Conservation (phyloP, 2,113 vertebrate genomes). For the Tychaedon coryphoeus region DNA sequence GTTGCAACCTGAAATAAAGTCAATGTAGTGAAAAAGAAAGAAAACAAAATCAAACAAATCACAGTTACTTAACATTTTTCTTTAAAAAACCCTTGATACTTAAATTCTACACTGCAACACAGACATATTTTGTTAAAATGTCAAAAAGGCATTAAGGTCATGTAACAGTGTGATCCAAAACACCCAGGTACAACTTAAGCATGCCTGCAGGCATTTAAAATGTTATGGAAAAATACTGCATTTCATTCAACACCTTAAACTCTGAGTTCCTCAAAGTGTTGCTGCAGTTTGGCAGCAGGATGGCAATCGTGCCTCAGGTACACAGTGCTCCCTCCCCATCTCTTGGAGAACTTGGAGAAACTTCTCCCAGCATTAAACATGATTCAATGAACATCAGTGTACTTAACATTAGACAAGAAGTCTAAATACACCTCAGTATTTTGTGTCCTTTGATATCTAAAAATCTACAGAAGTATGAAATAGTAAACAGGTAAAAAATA, state of each 20-base stretch:
- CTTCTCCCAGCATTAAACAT: conserved; percentile 4
- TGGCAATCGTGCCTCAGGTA: conserved; percentile 29
- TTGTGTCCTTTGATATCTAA: background rate
- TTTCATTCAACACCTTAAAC: conserved; percentile 60
- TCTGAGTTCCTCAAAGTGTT: conserved; percentile 51
- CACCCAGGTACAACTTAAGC: conserved; percentile 49
- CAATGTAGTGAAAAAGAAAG: background rate
- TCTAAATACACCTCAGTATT: background rate
- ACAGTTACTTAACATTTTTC: background rate
- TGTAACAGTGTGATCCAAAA: conserved; percentile 61
- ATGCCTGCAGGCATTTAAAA: conserved; percentile 68
- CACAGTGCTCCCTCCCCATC: background rate
- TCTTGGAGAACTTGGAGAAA: background rate
- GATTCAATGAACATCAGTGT: background rate
- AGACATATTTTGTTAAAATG: conserved; percentile 27
- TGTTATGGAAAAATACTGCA: conserved; percentile 58
- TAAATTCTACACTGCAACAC: background rate
- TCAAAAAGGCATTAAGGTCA: conserved; percentile 68
- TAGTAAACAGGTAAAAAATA: background rate
- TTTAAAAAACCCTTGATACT: background rate
- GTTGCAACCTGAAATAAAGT: background rate
- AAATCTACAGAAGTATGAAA: background rate
- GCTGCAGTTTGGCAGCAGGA: conserved; percentile 59
- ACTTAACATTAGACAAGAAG: background rate
- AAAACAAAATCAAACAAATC: background rate